These are phyloP conservation scores for Ctena decussata DNA, from an alignment of 2,888 invertebrate species.

Conservation along the genomic window DNA sequence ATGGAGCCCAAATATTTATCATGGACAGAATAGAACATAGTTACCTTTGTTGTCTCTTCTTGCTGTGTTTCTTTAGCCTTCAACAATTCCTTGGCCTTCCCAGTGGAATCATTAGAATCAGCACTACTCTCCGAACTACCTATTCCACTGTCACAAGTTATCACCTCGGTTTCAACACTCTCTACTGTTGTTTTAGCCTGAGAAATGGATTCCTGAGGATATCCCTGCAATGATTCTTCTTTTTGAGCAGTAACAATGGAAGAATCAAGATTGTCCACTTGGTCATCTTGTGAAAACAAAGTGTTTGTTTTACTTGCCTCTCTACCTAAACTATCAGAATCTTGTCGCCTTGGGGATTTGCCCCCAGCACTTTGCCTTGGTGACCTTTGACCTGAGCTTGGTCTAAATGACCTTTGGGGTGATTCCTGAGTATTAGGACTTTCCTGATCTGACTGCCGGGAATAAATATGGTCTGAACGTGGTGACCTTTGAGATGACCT, in stretches of 20 bases:
- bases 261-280: background rate
- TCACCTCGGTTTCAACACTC: conserved; percentile 13
- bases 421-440: background rate
- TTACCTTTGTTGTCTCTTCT: background rate
- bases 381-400: conserved; percentile 23
- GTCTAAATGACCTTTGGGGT: conserved; percentile 4
- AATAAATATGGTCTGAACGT: background rate
- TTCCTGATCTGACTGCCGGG: background rate
- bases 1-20: too few species aligned
- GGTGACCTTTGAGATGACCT: background rate
- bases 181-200: background rate
- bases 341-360: conserved; percentile 19
- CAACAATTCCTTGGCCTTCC: background rate
- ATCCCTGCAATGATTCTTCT: background rate
- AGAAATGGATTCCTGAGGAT: conserved; percentile 1
- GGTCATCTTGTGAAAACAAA: background rate
- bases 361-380: conserved; percentile 19
- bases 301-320: background rate
- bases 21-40: too few species aligned
- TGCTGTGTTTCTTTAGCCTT: background rate
- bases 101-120: conserved; percentile 77
- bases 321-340: background rate
- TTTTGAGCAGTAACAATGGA: background rate
- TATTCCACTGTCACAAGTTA: conserved; percentile 78
- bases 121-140: conserved; percentile 81